phyloP scores from a whole-genome alignment of 2,113 vertebrate genomes.

The Pipra filicauda region DNA sequence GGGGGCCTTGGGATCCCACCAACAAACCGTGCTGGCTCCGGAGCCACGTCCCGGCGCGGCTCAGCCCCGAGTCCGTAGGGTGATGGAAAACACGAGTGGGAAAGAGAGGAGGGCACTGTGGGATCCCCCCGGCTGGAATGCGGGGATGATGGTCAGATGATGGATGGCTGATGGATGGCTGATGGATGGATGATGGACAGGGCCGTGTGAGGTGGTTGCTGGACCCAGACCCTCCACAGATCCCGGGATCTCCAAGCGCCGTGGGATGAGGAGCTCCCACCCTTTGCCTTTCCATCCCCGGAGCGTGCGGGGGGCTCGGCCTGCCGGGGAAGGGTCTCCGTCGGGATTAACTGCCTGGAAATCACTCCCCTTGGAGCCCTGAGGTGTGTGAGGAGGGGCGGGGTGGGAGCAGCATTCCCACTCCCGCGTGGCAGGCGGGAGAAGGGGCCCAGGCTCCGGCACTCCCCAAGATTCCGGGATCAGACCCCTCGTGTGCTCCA shows the following conservation, averaged over 20 bases:
- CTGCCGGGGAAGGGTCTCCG: fast-evolving
- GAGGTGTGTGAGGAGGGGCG: not conserved
- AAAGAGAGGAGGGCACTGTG: not conserved
- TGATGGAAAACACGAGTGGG: fast-evolving
- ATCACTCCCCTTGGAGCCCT: fast-evolving
- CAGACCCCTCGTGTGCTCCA: fast-evolving
- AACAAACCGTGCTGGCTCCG: fast-evolving
- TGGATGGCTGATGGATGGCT: not conserved
- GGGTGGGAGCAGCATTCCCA: fast-evolving
- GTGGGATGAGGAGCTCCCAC: fast-evolving
- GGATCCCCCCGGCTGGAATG: fast-evolving
- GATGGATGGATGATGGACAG: not conserved
- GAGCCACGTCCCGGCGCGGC: fast-evolving
- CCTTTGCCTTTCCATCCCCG: fast-evolving
- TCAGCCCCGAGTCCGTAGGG: not conserved
- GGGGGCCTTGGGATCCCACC: not conserved
- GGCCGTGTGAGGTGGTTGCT: fast-evolving
- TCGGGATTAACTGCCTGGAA: not conserved
- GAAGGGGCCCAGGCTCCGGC: fast-evolving
- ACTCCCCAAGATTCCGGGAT: fast-evolving
- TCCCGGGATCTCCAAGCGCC: fast-evolving
- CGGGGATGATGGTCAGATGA: not conserved
- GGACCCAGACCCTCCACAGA: fast-evolving
- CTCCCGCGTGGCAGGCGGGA: fast-evolving
- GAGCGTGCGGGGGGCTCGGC: fast-evolving